phyloP scores from a whole-genome alignment of 2,113 vertebrate genomes.

The Campylorhamphus procurvoides region DNA sequence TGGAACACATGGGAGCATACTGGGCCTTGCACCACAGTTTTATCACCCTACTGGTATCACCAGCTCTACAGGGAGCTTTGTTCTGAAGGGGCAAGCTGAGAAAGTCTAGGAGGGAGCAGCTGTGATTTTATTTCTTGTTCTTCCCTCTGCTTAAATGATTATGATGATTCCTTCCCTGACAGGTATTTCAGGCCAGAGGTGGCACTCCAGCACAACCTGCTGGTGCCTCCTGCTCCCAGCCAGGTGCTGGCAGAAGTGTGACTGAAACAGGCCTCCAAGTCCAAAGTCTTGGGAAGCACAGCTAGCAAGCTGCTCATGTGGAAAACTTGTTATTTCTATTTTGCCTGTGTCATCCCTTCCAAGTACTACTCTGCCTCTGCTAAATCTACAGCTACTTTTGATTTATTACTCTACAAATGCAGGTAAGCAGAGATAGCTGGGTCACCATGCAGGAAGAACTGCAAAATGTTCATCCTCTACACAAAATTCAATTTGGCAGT shows the following conservation, averaged over 20 bases:
- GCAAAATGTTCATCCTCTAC: neutral
- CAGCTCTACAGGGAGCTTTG: neutral
- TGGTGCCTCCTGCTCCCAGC: neutral
- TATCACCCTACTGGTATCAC: neutral
- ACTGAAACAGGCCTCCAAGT: neutral
- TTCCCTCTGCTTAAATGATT: fast-evolving
- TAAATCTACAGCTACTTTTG: neutral
- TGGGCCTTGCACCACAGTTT: neutral
- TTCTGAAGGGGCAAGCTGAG: neutral
- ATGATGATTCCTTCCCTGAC: neutral
- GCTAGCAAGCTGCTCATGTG: fast-evolving
- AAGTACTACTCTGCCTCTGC: neutral
- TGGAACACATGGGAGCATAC: neutral
- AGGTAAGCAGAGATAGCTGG: neutral
- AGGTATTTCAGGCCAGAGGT: neutral
- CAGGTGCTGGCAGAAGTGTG: neutral
- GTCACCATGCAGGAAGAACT: neutral
- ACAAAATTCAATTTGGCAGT: neutral
- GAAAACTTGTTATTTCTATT: neutral
- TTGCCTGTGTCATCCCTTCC: neutral
- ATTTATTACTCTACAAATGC: neutral
- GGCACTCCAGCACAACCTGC: neutral
- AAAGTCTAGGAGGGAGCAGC: neutral
- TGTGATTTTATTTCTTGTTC: neutral
- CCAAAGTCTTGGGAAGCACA: fast-evolving